Evolutionary conservation across 2,888 invertebrate species (phyloP).

Genomic region (Xylota segnis): DNA sequence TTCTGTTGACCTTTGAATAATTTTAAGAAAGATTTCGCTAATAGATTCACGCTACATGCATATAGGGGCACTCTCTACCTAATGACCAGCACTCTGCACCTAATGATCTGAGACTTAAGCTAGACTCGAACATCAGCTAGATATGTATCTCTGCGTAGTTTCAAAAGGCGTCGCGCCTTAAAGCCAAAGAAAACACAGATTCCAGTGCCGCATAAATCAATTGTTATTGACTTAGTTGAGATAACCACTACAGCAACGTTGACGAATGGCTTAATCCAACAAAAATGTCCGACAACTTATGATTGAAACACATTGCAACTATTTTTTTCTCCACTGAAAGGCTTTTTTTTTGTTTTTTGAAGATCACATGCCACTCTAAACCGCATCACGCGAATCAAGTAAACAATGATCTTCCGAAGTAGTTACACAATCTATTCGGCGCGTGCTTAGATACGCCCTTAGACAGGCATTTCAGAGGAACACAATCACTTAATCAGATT

Average conservation of each 20-base stretch:
- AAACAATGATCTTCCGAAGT: conserved; percentile 1
- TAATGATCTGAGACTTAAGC: too few relatives aligned
- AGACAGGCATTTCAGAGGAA: background rate
- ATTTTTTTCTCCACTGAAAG: background rate
- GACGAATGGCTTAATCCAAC: conserved; percentile 18
- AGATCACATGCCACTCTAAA: conserved; percentile 42
- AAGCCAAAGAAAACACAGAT: background rate
- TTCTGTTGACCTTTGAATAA: background rate
- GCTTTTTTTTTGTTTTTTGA: background rate
- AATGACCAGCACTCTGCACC: background rate
- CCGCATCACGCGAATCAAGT: conserved; percentile 16
- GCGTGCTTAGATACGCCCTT: conserved; percentile 17
- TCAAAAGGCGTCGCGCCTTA: background rate
- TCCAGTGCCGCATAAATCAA: background rate
- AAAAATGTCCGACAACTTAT: background rate
- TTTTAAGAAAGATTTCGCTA: background rate
- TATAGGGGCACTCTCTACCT: background rate
- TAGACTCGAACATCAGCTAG: background rate
- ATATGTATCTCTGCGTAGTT: background rate
- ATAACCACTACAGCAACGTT: conserved; percentile 1
- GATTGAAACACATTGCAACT: background rate
- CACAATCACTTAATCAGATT: conserved; percentile 6
- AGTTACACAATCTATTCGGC: background rate
- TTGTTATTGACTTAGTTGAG: conserved; percentile 7
- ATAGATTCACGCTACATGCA: background rate